Percentiles rank a stretch among this genome's conserved stretches.
phyloP scores from a whole-genome alignment of 2,888 invertebrate genomes.

The Rhaphigaster nebulosa region DNA sequence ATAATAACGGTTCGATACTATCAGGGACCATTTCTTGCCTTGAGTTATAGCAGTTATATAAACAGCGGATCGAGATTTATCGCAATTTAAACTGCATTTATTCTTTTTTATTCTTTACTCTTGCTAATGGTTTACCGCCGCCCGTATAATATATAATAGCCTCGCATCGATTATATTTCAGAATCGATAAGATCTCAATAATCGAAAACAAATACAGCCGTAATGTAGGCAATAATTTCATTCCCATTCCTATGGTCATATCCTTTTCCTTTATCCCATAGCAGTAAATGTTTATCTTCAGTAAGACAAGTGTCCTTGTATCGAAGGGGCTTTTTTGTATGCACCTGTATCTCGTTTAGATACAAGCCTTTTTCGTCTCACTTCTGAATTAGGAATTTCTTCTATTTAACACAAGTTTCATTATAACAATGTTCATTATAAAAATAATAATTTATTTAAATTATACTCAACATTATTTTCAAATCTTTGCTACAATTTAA shows the following conservation, averaged over 20 bases:
- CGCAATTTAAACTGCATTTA: neutral
- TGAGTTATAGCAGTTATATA: neutral
- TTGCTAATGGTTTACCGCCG: neutral
- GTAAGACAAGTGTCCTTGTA: neutral
- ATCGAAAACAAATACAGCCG: neutral
- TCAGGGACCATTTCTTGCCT: neutral
- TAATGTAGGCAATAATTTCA: neutral
- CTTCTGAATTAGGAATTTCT: no score
- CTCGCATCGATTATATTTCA: constrained; percentile 7
- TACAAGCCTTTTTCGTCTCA: no score
- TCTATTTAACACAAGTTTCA: no score
- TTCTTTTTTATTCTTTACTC: neutral
- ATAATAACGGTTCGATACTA: neutral
- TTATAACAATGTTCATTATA: no score
- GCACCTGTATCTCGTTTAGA: no score
- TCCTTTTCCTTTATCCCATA: neutral
- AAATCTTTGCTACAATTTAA: no score
- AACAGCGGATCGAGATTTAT: neutral
- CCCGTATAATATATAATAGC: neutral
- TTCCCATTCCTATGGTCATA: neutral
- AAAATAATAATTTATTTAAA: no score
- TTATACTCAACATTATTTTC: no score
- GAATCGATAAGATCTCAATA: neutral
- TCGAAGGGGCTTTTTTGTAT: no score
- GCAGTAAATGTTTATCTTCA: neutral